These are phyloP conservation scores for Scalopus aquaticus DNA, from an alignment of 2,113 vertebrate species.

Conservation along the genomic window DNA sequence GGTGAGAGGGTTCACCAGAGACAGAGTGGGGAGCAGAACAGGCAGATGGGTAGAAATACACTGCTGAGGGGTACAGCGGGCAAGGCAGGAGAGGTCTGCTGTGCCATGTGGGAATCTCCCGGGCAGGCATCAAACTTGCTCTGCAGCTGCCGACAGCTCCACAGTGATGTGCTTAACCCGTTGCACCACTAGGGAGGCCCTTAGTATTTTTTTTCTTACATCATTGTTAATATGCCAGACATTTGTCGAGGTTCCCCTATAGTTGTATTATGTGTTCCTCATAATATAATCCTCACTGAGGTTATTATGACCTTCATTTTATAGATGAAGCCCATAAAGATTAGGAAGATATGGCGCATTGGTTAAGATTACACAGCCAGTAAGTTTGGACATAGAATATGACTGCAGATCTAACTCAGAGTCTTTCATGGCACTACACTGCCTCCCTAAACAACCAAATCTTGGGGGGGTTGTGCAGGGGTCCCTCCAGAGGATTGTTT, in stretches of 20 bases:
- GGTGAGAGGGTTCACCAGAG: too few species aligned
- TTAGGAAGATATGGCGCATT: background rate
- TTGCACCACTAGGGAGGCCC: too few species aligned
- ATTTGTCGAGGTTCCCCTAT: background rate
- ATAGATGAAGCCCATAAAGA: background rate
- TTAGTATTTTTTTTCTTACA: too few species aligned
- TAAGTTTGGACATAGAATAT: background rate
- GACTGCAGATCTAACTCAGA: background rate
- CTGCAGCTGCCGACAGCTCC: too few species aligned
- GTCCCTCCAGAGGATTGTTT: background rate
- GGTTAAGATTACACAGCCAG: background rate
- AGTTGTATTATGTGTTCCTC: background rate
- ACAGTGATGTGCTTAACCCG: too few species aligned
- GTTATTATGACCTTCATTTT: background rate
- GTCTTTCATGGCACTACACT: background rate
- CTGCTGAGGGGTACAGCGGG: too few species aligned
- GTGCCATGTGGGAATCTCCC: too few species aligned
- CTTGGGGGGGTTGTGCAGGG: too few species aligned
- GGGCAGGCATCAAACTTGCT: too few species aligned
- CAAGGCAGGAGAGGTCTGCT: too few species aligned
- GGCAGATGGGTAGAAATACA: too few species aligned
- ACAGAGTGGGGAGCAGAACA: too few species aligned
- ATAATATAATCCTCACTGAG: background rate
- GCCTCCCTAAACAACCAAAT: background rate
- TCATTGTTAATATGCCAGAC: background rate